These are phyloP conservation scores for Oplegnathus fasciatus DNA, from an alignment of 2,113 vertebrate genomes.

Conservation along the genomic window DNA sequence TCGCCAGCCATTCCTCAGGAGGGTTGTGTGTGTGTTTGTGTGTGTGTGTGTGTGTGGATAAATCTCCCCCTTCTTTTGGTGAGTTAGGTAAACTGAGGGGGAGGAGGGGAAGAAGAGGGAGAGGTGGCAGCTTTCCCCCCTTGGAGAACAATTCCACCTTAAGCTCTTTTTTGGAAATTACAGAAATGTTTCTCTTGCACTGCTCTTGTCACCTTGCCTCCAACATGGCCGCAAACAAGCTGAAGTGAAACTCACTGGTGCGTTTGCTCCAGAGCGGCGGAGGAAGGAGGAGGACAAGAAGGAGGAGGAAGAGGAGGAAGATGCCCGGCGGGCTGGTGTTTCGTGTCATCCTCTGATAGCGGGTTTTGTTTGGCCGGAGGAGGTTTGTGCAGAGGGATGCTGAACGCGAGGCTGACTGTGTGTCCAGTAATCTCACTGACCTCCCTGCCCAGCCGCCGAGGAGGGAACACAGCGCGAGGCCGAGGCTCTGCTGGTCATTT, in stretches of 20 bases:
- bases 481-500: constrained; percentile 20
- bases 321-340: constrained; percentile 58
- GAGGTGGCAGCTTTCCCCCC: constrained; percentile 54
- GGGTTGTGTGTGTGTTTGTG: constrained; percentile 47
- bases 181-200: constrained; percentile 75
- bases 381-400: constrained; percentile 50
- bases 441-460: constrained; percentile 42
- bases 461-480: constrained; percentile 23
- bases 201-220: constrained; percentile 82
- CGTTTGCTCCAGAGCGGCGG: constrained; percentile 57
- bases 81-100: constrained; percentile 62
- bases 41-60: constrained; percentile 36
- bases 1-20: constrained; percentile 79
- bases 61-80: constrained; percentile 25
- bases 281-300: constrained; percentile 39
- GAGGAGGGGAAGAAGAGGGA: constrained; percentile 22
- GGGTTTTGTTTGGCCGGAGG: constrained; percentile 60
- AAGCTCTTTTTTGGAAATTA: constrained; percentile 79
- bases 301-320: constrained; percentile 48
- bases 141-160: constrained; percentile 76
- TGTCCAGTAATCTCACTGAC: constrained; percentile 62
- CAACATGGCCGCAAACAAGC: constrained; percentile 78
- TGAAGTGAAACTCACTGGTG: constrained; percentile 63
- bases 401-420: constrained; percentile 45
- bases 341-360: constrained; percentile 66